Evolutionary conservation across 2,888 invertebrate genomes (phyloP), one percentile per base, ranked within the genome.

Genomic region (Himalopsyche tibetana): DNA sequence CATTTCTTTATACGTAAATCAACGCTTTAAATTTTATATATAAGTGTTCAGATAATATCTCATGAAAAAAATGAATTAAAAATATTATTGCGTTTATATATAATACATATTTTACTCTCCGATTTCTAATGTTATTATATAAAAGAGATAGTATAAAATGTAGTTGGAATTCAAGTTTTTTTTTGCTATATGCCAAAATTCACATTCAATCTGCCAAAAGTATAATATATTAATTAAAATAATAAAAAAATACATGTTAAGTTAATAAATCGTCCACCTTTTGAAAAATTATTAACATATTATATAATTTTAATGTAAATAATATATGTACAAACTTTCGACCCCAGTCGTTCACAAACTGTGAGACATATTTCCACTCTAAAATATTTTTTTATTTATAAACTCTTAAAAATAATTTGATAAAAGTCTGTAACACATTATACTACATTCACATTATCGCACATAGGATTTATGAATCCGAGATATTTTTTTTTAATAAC

Each of bases 291-390:
- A 63, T 19, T 63, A 63, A 63, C 63, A 63, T 19, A 63, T 19
- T 63, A 8, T 63, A 63, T 63, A 15, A 63, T 63, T 63, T 63
- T 19, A 63, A 63, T 19, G 11, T 63, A 63, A 51, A 63, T 63
- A 19, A 63, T 82, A 85, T 85, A 85, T 85, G 45, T 85, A 85
- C 82, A 79, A 84, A 85, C 82, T n/a, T 74, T 82, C 82, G 55
- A 82, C 82, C 38, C 85, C 85, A 85, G 85, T 85, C 85, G 82
- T 85, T 85, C 85, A 82, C 85, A 85, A 82, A 74, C 82, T 82
- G 63, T 82, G 85, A 85, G 85, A 82, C 85, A 85, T 63, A 63
- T 56, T 82, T 82, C 74, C 63, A 40, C 55, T 85, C 85, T 85
- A 82, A 85, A 85, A 85, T 85, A 85, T 85, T 80, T 82, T 81